Conservation (phyloP, 2,888 invertebrate genomes). For the Cantharis rustica region DNA sequence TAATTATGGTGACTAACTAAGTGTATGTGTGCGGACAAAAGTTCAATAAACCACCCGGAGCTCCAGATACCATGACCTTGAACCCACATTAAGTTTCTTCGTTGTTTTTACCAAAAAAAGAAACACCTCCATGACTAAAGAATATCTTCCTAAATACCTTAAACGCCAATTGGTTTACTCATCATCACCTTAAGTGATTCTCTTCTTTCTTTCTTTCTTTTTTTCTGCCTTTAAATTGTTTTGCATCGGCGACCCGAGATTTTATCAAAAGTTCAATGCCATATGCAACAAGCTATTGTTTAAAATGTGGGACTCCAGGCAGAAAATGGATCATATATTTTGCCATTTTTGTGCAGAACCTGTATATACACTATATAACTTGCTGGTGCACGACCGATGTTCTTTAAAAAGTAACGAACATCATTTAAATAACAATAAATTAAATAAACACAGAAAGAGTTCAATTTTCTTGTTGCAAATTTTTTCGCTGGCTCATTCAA, state of each 20-base stretch:
- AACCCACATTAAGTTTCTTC: constrained; percentile 24
- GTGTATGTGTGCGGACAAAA: constrained; percentile 15
- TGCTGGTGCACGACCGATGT: too few relatives aligned
- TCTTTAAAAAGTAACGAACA: too few relatives aligned
- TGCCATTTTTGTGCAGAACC: not conserved
- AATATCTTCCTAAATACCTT: not conserved
- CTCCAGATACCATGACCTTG: constrained; percentile 40
- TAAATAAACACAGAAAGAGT: not conserved
- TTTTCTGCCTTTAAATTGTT: not conserved
- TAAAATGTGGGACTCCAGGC: not conserved
- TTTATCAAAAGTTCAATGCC: not conserved
- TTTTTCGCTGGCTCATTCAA: not conserved
- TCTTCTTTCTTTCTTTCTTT: not conserved
- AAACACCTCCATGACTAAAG: not conserved
- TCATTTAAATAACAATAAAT: not conserved
- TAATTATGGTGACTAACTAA: constrained; percentile 36
- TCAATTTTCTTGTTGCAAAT: not conserved
- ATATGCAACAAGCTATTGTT: not conserved
- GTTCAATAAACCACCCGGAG: constrained; percentile 39
- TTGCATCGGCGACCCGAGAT: not conserved
- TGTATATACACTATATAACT: too few relatives aligned
- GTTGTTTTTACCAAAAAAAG: not conserved
- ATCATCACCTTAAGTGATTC: not conserved
- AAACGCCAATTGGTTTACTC: not conserved
- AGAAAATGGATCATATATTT: not conserved